Evolutionary conservation across 2,888 invertebrate genomes (phyloP).

Genomic region (Microctonus brassicae): DNA sequence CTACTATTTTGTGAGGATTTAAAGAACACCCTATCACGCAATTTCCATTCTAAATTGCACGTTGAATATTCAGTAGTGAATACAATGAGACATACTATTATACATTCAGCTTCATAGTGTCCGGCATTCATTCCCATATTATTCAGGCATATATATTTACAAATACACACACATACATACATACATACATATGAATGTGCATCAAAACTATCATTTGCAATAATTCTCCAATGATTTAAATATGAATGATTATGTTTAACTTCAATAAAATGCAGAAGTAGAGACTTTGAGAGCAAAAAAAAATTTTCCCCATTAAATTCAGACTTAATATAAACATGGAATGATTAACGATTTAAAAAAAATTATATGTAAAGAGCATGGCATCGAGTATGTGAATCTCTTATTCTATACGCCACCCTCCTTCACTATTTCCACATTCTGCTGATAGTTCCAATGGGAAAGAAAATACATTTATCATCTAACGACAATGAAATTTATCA

Average conservation of each 20-base stretch:
- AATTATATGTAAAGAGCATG: conserved; percentile 14
- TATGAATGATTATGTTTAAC: neutral
- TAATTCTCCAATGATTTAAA: neutral
- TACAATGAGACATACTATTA: neutral
- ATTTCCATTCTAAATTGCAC: neutral
- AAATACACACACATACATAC: neutral
- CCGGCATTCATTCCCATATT: neutral
- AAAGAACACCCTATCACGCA: neutral
- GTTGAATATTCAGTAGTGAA: neutral
- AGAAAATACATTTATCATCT: neutral
- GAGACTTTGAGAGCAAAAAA: conserved; percentile 20
- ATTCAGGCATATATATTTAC: neutral
- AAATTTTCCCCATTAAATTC: neutral
- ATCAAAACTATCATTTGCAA: neutral
- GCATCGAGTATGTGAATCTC: conserved; percentile 20
- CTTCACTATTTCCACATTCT: neutral
- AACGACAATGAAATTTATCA: neutral
- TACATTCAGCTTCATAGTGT: neutral
- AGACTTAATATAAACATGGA: neutral
- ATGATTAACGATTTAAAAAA: conserved; percentile 17
- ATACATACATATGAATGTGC: neutral
- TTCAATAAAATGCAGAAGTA: neutral
- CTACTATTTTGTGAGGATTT: neutral
- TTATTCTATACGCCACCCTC: neutral
- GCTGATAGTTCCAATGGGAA: neutral